phyloP scores from a whole-genome alignment of 2,888 invertebrate genomes.

The Bugula neritina region DNA sequence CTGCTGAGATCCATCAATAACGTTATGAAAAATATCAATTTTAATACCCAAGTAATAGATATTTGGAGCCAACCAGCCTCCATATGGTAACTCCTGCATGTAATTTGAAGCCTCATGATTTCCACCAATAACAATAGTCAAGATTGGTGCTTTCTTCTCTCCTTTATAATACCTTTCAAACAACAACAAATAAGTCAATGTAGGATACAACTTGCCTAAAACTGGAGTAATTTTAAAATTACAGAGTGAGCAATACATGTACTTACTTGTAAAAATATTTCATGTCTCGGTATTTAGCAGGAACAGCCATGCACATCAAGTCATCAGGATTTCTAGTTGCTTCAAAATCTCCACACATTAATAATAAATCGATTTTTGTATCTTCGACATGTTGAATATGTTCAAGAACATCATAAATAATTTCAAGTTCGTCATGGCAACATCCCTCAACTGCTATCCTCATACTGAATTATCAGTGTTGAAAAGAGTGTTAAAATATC shows the following conservation, averaged over 20 bases:
- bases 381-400: slow-evolving; percentile 68
- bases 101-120: slow-evolving; percentile 98
- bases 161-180: slow-evolving; percentile 80
- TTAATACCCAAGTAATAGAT: slow-evolving; percentile 88
- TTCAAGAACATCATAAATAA: slow-evolving; percentile 79
- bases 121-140: slow-evolving; percentile 95
- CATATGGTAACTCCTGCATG: slow-evolving; percentile 85
- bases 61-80: slow-evolving; percentile 97
- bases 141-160: slow-evolving; percentile 76
- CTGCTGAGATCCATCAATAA: too few relatives aligned
- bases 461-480: too few relatives aligned
- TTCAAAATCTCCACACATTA: slow-evolving; percentile 98
- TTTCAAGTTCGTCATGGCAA: slow-evolving; percentile 94
- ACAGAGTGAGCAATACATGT: too few relatives aligned
- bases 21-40: too few relatives aligned
- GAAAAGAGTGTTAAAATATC: too few relatives aligned
- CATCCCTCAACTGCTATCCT: slow-evolving; percentile 94
- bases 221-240: too few relatives aligned
- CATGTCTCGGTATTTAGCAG: slow-evolving; percentile 79
- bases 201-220: too few relatives aligned
- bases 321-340: slow-evolving; percentile 83
- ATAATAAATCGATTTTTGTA: slow-evolving; percentile 78
- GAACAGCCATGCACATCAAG: slow-evolving; percentile 89
- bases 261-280: slow-evolving; percentile 86
- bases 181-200: too few relatives aligned